A percentile compares a stretch with the other conserved stretches of the same genome.
Evolutionary conservation across 2,888 invertebrate genomes (phyloP).

Genomic region (Graphium colonna): DNA sequence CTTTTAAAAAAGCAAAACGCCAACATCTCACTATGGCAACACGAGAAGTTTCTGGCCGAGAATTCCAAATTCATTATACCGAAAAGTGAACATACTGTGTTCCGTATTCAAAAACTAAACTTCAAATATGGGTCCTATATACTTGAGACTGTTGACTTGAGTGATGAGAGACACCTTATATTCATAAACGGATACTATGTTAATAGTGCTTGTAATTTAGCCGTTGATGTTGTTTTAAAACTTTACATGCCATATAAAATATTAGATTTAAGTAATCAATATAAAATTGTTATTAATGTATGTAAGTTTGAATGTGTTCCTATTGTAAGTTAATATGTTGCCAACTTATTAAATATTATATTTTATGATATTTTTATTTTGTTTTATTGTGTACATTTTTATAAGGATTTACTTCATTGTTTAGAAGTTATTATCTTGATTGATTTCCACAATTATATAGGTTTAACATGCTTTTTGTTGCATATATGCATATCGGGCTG

Average conservation of each 20-base stretch:
- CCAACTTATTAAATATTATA: no score
- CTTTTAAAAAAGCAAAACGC: conserved; percentile 69
- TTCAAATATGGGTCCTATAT: conserved; percentile 57
- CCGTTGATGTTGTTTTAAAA: conserved; percentile 45
- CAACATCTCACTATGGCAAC: conserved; percentile 72
- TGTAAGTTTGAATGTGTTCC: conserved; percentile 58
- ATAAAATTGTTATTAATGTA: conserved; percentile 57
- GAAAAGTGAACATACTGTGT: conserved; percentile 46
- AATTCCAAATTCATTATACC: conserved; percentile 64
- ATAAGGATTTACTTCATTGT: no score
- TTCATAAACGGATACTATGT: conserved; percentile 52
- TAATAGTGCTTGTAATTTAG: conserved; percentile 37
- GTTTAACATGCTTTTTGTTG: no score
- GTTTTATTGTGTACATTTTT: no score
- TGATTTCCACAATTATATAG: no score
- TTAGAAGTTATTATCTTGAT: no score
- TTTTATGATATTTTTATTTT: no score
- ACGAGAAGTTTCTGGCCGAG: conserved; percentile 71
- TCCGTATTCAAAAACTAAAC: conserved; percentile 46
- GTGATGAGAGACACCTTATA: conserved; percentile 44
- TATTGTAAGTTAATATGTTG: no score
- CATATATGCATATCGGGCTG: no score
- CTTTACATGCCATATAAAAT: conserved; percentile 56
- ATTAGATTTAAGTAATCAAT: conserved; percentile 36
- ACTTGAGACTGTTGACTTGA: conserved; percentile 43